Evolutionary conservation across 2,797 vertebrate genomes (phyloP), one percentile per base, ranked within the genome.

Genomic region (Poeciliopsis infans): DNA sequence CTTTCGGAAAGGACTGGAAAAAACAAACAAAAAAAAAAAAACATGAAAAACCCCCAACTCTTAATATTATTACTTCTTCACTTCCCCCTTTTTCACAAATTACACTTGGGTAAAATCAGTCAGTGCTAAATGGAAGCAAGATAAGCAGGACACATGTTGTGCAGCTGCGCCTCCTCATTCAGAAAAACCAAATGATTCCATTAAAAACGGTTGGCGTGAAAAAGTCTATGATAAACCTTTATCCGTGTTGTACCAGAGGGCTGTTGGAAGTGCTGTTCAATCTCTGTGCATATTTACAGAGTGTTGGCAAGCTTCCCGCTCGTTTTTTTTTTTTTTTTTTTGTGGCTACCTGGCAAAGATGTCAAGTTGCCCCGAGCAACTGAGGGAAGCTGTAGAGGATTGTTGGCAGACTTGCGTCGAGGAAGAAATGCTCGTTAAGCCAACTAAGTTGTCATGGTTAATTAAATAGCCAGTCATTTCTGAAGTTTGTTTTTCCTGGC

Each of bases 301-400:
- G 88, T 77, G 64, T 79, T 92, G 89, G 91, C 86, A 69, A 79
- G 79, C 31, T 7, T 79, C 86, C 84, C 76, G 43, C 74, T 91
- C 75, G n/a, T n/a, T 78, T 86, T 51, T 49, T 46, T 46, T 18
- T 20, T 7, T 20, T 49, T 49, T 46, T 47, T 92, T 75, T 87
- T 90, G 89, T 84, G 88, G 90, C 86, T 87, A 91, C 91, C 89
- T 88, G 89, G 86, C 41, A 25, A 83, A 87, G 84, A 92, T 87
- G 84, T 88, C 47, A 83, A 91, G 91, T 92, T 92, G 86, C 92
- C 90, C 87, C 0, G 79, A 91, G 92, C 91, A 90, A 92, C 92
- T 76, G 80, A 33, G 82, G 90, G 86, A 73, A 84, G 86, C 88
- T 81, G n/a, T 70, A 64, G 78, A 85, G 86, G 87, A 87, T 39